These are phyloP conservation scores for Apaloderma vittatum DNA, from an alignment of 2,113 vertebrate genomes.

Conservation along the genomic window DNA sequence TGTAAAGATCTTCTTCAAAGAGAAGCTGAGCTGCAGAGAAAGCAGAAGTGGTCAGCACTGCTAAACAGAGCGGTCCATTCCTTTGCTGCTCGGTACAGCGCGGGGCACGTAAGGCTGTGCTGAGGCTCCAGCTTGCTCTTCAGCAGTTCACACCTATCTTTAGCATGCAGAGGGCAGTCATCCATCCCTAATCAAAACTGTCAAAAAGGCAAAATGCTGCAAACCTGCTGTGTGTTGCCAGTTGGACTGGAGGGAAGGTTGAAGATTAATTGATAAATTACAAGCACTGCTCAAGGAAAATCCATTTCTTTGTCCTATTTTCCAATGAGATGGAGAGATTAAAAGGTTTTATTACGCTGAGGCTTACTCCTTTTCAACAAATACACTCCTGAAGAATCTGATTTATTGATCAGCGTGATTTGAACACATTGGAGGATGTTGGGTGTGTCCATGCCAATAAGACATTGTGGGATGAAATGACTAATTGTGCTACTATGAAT, in stretches of 20 bases:
- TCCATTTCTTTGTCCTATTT: background rate
- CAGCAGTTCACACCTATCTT: background rate
- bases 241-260: background rate
- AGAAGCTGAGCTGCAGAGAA: background rate
- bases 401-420: background rate
- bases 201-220: constrained; percentile 12
- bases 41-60: background rate
- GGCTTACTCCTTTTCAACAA: background rate
- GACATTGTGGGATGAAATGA: background rate
- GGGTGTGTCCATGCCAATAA: background rate
- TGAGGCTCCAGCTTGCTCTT: background rate
- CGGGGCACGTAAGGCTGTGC: background rate
- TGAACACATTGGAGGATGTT: background rate
- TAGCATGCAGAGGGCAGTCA: background rate
- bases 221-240: background rate
- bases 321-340: background rate
- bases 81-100: background rate
- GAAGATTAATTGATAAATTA: constrained; percentile 46
- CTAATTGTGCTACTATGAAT: background rate
- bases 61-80: background rate
- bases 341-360: background rate
- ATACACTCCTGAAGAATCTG: background rate
- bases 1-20: background rate
- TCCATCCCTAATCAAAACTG: constrained; percentile 51
- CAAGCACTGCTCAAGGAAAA: background rate